phyloP scores from a whole-genome alignment of 2,797 vertebrate species.

The Heteromormyrus szaboi region DNA sequence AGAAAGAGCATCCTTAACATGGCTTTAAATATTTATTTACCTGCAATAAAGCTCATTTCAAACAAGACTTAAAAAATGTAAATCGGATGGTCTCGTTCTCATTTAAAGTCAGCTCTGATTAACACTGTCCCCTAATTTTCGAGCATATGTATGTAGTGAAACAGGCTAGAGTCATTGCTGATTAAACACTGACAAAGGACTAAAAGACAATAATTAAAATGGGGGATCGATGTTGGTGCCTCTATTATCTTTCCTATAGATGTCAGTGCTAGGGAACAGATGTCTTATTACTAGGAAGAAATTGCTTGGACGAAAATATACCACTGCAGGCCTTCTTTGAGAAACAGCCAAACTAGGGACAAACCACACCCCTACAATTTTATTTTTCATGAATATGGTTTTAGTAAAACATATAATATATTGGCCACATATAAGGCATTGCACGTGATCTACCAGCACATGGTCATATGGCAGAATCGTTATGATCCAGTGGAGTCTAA shows the following conservation, averaged over 20 bases:
- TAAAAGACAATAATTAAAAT: background rate
- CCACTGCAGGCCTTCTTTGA: background rate
- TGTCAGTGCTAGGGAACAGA: background rate
- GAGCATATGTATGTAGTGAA: background rate
- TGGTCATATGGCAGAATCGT: background rate
- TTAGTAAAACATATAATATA: background rate
- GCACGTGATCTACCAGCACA: background rate
- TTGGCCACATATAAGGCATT: background rate
- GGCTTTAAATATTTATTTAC: background rate
- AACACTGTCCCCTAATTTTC: background rate
- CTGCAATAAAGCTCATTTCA: background rate
- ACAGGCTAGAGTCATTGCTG: background rate
- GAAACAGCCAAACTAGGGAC: background rate
- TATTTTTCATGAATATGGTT: background rate
- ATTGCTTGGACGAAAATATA: background rate
- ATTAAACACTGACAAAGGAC: background rate
- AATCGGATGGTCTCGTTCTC: background rate
- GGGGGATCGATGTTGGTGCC: background rate
- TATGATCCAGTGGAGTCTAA: background rate
- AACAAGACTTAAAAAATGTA: background rate
- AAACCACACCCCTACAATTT: background rate
- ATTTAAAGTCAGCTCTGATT: background rate
- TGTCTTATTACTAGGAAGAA: background rate
- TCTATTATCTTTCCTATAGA: background rate
- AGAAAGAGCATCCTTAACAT: background rate